phyloP scores from a whole-genome alignment of 2,888 invertebrate genomes.

The Litoditis marina region DNA sequence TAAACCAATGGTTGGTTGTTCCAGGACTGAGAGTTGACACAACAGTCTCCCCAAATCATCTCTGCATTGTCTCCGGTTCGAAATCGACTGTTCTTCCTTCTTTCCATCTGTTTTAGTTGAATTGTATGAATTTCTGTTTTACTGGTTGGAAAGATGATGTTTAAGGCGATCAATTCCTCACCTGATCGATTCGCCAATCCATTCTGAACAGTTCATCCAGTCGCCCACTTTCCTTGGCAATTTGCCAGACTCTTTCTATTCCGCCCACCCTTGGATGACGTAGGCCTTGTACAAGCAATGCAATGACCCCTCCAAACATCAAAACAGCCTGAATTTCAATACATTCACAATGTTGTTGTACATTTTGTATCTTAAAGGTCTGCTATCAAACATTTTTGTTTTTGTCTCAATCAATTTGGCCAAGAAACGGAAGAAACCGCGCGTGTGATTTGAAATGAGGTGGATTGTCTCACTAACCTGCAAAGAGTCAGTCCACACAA shows the following conservation, averaged over 20 bases:
- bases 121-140: too few species aligned
- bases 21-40: too few species aligned
- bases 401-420: not conserved
- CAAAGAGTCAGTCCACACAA: slow-evolving; percentile 52
- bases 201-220: slow-evolving; percentile 36
- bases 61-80: too few species aligned
- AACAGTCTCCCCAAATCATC: too few species aligned
- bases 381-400: not conserved
- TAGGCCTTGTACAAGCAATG: slow-evolving; percentile 44
- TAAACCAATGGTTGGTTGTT: too few species aligned
- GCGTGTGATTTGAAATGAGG: not conserved
- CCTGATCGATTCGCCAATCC: slow-evolving; percentile 37
- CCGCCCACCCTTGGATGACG: slow-evolving; percentile 49
- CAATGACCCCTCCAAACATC: slow-evolving; percentile 51
- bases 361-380: too few species aligned
- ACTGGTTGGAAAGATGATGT: too few species aligned
- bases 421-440: too few species aligned
- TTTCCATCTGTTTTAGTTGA: too few species aligned
- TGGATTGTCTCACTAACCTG: slow-evolving; percentile 17
- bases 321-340: slow-evolving; percentile 35
- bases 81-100: too few species aligned
- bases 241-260: slow-evolving; percentile 33
- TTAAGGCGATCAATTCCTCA: too few species aligned
- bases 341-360: too few species aligned
- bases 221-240: slow-evolving; percentile 45